A percentile compares a stretch with the other conserved stretches of the same genome.
phyloP scores from a whole-genome alignment of 2,888 invertebrate genomes.

The Rhamnusium bicolor region DNA sequence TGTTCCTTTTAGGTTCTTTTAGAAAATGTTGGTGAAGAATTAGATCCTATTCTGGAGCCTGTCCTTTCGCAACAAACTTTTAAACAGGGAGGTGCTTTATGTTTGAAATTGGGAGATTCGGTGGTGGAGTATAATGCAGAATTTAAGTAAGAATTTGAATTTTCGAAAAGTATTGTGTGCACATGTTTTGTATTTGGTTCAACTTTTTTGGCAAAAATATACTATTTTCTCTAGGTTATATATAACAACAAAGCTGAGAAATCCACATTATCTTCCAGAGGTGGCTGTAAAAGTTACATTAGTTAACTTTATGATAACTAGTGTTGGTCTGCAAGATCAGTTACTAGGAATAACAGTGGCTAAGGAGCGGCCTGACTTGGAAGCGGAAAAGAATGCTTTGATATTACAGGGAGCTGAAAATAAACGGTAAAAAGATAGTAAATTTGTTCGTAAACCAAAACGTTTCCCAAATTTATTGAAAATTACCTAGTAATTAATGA shows the following conservation, averaged over 20 bases:
- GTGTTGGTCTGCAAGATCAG: conserved; percentile 91
- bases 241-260: conserved; percentile 93
- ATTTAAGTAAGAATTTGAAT: conserved; percentile 77
- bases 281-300: conserved; percentile 92
- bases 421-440: conserved; percentile 72
- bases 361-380: conserved; percentile 91
- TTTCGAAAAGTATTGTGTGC: conserved; percentile 2
- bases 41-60: conserved; percentile 93
- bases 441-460: too few species aligned
- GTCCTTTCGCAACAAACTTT: conserved; percentile 92
- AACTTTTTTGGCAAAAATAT: background rate
- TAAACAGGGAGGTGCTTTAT: conserved; percentile 88
- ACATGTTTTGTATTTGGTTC: too few species aligned
- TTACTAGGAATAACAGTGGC: conserved; percentile 92
- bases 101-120: conserved; percentile 93
- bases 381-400: conserved; percentile 90
- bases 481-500: too few species aligned
- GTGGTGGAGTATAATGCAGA: conserved; percentile 90
- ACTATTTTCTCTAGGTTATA: conserved; percentile 79
- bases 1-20: conserved; percentile 77
- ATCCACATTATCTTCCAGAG: conserved; percentile 96
- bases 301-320: conserved; percentile 94
- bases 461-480: too few species aligned
- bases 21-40: conserved; percentile 92
- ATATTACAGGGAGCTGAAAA: conserved; percentile 92